These are phyloP conservation scores for Apodemus agrarius DNA, from an alignment of 2,797 vertebrate genomes.

Conservation along the genomic window DNA sequence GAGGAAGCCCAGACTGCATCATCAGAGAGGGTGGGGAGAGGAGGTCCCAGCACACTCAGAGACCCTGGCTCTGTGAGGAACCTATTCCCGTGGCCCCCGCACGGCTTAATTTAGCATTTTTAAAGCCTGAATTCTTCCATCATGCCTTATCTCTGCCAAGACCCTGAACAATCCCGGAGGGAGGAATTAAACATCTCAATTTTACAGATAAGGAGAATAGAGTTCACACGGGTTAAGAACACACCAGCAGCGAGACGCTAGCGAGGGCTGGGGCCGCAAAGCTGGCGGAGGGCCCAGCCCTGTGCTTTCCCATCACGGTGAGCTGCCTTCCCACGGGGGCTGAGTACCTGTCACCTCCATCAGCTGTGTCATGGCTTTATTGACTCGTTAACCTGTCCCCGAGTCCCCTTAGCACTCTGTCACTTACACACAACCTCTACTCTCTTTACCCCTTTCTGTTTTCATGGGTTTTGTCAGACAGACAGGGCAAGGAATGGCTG, in stretches of 20 bases:
- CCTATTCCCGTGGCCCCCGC: neutral
- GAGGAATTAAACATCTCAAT: constrained; percentile 61
- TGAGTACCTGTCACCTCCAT: neutral
- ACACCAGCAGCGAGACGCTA: neutral
- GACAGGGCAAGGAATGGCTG: too few species aligned
- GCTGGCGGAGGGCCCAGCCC: neutral
- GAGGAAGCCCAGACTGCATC: neutral
- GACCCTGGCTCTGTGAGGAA: neutral
- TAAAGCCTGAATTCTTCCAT: neutral
- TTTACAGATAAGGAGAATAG: constrained; percentile 70
- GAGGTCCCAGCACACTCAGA: neutral
- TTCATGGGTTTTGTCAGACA: neutral
- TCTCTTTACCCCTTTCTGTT: neutral
- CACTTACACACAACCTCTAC: neutral
- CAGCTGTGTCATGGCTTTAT: neutral
- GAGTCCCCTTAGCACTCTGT: neutral
- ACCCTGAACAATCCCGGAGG: constrained; percentile 16
- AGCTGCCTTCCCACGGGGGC: neutral
- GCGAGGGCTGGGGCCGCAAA: neutral
- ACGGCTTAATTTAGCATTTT: neutral
- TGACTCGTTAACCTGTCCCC: neutral
- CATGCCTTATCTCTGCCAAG: constrained; percentile 29
- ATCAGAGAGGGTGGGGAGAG: neutral
- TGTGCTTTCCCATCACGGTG: neutral
- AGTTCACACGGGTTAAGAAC: constrained; percentile 57